Conservation (phyloP, 1,140 invertebrate species). For the Bombus superbus region DNA sequence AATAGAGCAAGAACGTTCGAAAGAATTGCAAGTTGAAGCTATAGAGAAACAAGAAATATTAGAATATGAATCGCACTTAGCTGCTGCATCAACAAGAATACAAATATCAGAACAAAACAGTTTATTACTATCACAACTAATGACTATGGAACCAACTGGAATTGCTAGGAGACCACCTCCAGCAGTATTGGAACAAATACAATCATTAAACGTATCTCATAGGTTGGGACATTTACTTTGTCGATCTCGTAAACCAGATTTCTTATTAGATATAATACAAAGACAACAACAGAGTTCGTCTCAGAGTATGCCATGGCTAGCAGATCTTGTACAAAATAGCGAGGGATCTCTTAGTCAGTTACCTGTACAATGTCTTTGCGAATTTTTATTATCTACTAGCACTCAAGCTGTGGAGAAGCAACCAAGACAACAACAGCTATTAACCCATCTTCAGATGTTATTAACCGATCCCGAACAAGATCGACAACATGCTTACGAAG, state of each 20-base stretch:
- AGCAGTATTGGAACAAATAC: constrained; percentile 91
- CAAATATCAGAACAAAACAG: constrained; percentile 96
- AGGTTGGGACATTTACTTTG: constrained; percentile 96
- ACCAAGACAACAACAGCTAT: constrained; percentile 90
- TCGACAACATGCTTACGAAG: constrained; percentile 87
- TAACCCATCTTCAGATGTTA: constrained; percentile 89
- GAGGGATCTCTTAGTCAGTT: constrained; percentile 94
- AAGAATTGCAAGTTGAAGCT: constrained; percentile 87
- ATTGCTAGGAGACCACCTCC: constrained; percentile 90
- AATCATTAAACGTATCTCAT: constrained; percentile 89
- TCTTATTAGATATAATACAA: constrained; percentile 96
- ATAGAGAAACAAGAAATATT: constrained; percentile 93
- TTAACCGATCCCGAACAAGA: constrained; percentile 86
- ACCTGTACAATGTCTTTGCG: constrained; percentile 97
- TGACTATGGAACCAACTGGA: constrained; percentile 92
- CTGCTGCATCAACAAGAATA: constrained; percentile 92
- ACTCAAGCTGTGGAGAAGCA: constrained; percentile 83
- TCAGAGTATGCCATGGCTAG: constrained; percentile 98
- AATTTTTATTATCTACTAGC: constrained; percentile 93
- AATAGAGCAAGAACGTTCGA: constrained; percentile 85
- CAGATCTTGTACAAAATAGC: constrained; percentile 95
- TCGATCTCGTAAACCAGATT: constrained; percentile 94
- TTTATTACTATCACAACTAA: constrained; percentile 90
- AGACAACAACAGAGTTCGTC: constrained; percentile 89
- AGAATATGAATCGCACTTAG: constrained; percentile 96